Evolutionary conservation across 2,113 vertebrate genomes (phyloP).

Genomic region (Speoplatyrhinus poulsoni): DNA sequence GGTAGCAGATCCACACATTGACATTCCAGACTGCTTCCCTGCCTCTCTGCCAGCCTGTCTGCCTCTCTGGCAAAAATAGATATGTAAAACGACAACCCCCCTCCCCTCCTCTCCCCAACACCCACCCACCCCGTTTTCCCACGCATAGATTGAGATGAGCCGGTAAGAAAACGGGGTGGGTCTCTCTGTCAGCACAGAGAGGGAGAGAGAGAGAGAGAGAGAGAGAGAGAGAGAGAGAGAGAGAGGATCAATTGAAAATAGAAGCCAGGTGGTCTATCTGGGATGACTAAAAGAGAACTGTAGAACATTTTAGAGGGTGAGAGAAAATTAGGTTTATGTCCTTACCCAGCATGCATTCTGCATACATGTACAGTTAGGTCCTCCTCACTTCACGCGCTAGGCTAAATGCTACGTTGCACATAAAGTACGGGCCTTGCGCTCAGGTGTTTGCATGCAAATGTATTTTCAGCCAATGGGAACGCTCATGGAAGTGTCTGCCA

Average conservation of each 20-base stretch:
- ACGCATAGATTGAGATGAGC: slow-evolving; percentile 60
- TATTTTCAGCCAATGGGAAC: too few relatives aligned
- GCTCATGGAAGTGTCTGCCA: too few relatives aligned
- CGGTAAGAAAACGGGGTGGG: slow-evolving; percentile 27
- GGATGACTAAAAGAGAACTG: too few relatives aligned
- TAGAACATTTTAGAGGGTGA: background rate
- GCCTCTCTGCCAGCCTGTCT: slow-evolving; percentile 42
- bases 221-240: slow-evolving; percentile 41
- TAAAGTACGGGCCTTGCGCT: too few relatives aligned
- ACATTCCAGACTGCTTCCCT: slow-evolving; percentile 64
- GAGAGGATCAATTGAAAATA: background rate
- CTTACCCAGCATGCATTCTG: slow-evolving; percentile 30
- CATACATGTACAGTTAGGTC: slow-evolving; percentile 2
- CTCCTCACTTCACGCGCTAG: too few relatives aligned
- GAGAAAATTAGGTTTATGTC: slow-evolving; percentile 24
- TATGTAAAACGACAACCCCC: slow-evolving; percentile 72
- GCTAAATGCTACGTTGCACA: too few relatives aligned
- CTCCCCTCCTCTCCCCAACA: slow-evolving; percentile 15
- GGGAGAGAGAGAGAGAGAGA: slow-evolving; percentile 16
- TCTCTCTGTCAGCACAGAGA: slow-evolving; percentile 55
- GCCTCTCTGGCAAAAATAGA: slow-evolving; percentile 72
- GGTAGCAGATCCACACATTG: slow-evolving; percentile 64
- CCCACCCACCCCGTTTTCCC: slow-evolving; percentile 48
- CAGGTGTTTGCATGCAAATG: too few relatives aligned
- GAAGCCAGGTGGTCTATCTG: too few relatives aligned